Percentiles rank a stretch among this genome's conserved stretches.
Evolutionary conservation across 1,140 invertebrate genomes (phyloP).

Genomic region (Apolygus lucorum): DNA sequence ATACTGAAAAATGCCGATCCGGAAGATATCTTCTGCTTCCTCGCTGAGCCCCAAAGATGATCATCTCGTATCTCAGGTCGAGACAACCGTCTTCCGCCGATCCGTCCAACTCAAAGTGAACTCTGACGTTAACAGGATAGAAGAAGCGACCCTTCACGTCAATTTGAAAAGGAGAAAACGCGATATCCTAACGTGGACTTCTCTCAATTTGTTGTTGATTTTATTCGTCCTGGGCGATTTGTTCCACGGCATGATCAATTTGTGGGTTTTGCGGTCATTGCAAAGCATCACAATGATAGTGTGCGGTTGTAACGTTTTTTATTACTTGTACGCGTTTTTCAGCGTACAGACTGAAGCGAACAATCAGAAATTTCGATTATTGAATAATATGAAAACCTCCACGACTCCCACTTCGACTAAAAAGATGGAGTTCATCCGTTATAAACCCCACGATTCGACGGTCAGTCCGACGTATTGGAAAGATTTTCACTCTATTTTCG

Average conservation of each 20-base stretch:
- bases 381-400: background rate
- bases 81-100: background rate
- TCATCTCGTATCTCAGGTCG: background rate
- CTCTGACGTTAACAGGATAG: background rate
- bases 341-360: background rate
- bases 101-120: background rate
- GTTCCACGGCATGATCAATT: background rate
- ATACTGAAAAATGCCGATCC: background rate
- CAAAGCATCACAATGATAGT: background rate
- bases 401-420: background rate
- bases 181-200: background rate
- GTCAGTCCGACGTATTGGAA: background rate
- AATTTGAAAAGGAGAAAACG: background rate
- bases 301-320: background rate
- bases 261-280: background rate
- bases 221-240: background rate
- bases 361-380: background rate
- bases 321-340: background rate
- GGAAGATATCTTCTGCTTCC: background rate
- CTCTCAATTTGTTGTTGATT: background rate
- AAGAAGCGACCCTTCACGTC: background rate
- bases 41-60: background rate
- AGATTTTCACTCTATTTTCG: constrained; percentile 3
- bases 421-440: background rate
- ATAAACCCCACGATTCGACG: background rate